Evolutionary conservation across 2,888 invertebrate species (phyloP).

Genomic region (Epinotia demarniana): DNA sequence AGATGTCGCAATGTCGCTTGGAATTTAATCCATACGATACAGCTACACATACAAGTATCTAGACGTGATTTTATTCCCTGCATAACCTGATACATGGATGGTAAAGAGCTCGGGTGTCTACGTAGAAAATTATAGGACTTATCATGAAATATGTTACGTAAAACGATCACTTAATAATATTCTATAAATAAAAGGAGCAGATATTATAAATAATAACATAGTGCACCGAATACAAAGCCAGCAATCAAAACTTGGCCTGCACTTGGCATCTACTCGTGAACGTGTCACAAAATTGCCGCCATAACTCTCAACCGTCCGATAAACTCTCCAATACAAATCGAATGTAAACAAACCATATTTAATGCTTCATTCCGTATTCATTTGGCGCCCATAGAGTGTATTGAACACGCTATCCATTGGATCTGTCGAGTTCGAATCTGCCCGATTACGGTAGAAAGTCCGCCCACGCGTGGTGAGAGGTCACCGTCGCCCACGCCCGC

Average conservation of each 20-base stretch:
- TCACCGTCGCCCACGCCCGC: constrained; percentile 70
- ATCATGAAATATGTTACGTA: neutral
- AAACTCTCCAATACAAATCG: constrained; percentile 35
- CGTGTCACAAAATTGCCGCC: constrained; percentile 27
- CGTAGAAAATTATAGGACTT: constrained; percentile 18
- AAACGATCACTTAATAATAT: constrained; percentile 17
- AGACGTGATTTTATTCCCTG: neutral
- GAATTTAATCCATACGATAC: constrained; percentile 52
- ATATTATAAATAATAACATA: constrained; percentile 29
- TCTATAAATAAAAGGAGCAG: constrained; percentile 19
- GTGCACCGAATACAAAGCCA: constrained; percentile 7
- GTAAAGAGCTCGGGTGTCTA: constrained; percentile 2
- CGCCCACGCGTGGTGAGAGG: constrained; percentile 78
- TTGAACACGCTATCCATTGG: constrained; percentile 50
- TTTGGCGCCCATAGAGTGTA: constrained; percentile 38
- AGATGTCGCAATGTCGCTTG: constrained; percentile 56
- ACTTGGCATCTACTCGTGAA: constrained; percentile 8
- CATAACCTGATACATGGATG: neutral
- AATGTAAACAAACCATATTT: constrained; percentile 44
- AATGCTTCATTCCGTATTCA: constrained; percentile 39
- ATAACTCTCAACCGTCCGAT: constrained; percentile 27
- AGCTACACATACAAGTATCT: neutral
- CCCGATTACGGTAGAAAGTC: constrained; percentile 67
- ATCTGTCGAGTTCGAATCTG: constrained; percentile 58
- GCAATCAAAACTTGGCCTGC: constrained; percentile 17